phyloP scores from a whole-genome alignment of 2,113 vertebrate genomes.

The Cavia porcellus region DNA sequence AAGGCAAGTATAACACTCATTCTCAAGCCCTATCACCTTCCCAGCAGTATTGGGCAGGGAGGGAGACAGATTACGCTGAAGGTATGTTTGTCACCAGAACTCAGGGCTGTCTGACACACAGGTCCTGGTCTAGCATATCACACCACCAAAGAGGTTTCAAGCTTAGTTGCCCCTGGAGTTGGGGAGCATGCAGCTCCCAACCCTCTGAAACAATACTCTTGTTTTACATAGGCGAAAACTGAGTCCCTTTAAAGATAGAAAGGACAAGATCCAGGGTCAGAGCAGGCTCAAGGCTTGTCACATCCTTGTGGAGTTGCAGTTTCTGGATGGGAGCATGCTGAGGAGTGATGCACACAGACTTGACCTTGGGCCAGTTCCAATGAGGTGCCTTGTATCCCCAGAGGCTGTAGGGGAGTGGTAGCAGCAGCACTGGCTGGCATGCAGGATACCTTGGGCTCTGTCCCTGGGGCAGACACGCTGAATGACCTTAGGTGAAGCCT shows the following conservation, averaged over 20 bases:
- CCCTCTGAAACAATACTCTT: not conserved
- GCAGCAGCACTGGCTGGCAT: not conserved
- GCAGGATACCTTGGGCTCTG: not conserved
- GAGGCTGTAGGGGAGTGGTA: not conserved
- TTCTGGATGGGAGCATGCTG: not conserved
- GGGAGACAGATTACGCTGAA: not conserved
- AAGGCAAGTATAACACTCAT: not conserved
- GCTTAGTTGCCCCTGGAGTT: not conserved
- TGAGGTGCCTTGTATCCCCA: not conserved
- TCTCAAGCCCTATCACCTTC: rapidly evolving
- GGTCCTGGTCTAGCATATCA: not conserved
- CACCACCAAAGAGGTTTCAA: not conserved
- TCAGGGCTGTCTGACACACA: not conserved
- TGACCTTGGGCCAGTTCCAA: not conserved
- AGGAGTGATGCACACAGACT: not conserved
- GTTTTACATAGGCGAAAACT: not conserved
- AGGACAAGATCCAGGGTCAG: not conserved
- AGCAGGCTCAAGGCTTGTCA: not conserved
- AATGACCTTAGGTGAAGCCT: not conserved
- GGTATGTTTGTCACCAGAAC: not conserved
- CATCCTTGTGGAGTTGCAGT: not conserved
- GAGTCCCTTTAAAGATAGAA: not conserved
- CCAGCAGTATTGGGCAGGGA: not conserved
- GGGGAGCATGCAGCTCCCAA: not conserved
- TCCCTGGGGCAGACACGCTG: not conserved